Evolutionary conservation across 2,113 vertebrate species (phyloP).

Genomic region (Montifringilla adamsi): DNA sequence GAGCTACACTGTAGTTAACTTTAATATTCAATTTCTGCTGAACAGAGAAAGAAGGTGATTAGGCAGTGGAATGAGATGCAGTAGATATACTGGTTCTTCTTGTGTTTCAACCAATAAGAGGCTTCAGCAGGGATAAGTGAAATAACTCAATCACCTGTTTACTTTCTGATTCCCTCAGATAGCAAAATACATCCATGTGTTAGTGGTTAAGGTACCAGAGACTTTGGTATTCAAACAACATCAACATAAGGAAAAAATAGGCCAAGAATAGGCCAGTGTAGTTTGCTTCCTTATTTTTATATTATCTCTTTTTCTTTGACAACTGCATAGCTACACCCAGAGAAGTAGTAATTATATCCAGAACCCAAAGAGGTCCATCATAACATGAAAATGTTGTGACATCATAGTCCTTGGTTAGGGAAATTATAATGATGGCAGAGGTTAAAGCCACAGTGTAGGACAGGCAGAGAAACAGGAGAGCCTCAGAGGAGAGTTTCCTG

Average conservation of each 20-base stretch:
- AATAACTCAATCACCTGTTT: conserved; percentile 25
- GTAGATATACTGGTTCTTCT: background rate
- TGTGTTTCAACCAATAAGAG: background rate
- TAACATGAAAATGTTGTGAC: conserved; percentile 58
- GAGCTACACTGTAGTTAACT: background rate
- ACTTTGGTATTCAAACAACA: background rate
- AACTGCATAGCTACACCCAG: background rate
- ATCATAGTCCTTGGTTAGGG: conserved; percentile 45
- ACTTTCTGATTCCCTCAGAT: background rate
- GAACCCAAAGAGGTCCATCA: conserved; percentile 29
- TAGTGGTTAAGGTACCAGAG: background rate
- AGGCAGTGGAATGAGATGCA: background rate
- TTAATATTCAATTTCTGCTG: background rate
- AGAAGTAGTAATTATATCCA: conserved; percentile 37
- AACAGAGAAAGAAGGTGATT: background rate
- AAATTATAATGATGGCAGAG: conserved; percentile 54
- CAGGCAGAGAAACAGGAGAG: background rate
- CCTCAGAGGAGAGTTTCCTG: background rate
- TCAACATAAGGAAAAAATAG: background rate
- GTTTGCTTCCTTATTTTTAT: background rate
- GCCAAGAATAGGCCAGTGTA: background rate
- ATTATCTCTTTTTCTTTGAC: conserved; percentile 1
- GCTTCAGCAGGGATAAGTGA: conserved; percentile 14
- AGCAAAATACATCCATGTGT: background rate
- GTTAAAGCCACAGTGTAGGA: conserved; percentile 41